Evolutionary conservation across 35 echinoderm and acorn worm genomes (phyloP).

Genomic region (Apostichopus californicus): DNA sequence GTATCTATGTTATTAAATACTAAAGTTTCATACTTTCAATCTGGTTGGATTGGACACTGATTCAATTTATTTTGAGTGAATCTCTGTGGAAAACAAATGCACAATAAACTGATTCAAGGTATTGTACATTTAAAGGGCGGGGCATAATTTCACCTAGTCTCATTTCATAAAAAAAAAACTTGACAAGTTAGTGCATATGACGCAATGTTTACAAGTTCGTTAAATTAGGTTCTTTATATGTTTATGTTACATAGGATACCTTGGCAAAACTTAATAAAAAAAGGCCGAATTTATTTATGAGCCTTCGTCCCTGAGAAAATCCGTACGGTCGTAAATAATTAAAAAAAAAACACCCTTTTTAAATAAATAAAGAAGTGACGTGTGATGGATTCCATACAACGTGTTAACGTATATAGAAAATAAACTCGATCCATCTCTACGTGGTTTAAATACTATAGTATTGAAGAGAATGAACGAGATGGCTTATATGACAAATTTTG

Average conservation of each 20-base stretch:
- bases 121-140: too few relatives aligned
- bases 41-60: too few relatives aligned
- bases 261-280: background rate
- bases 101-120: too few relatives aligned
- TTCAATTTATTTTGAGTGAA: too few relatives aligned
- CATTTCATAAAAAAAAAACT: background rate
- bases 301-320: background rate
- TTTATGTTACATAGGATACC: background rate
- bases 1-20: too few relatives aligned
- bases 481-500: too few relatives aligned
- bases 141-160: background rate
- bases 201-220: slow-evolving; percentile 8
- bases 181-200: background rate
- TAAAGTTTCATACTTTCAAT: too few relatives aligned
- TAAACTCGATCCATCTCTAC: too few relatives aligned
- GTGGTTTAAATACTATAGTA: too few relatives aligned
- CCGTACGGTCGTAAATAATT: background rate
- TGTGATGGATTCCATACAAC: background rate
- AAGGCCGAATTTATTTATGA: slow-evolving; percentile 6
- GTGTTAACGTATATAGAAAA: background rate
- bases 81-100: too few relatives aligned
- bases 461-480: too few relatives aligned
- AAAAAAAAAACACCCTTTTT: background rate
- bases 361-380: background rate
- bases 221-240: background rate